Evolutionary conservation across 2,797 vertebrate species (phyloP).

Genomic region (Onychomys leucogaster): DNA sequence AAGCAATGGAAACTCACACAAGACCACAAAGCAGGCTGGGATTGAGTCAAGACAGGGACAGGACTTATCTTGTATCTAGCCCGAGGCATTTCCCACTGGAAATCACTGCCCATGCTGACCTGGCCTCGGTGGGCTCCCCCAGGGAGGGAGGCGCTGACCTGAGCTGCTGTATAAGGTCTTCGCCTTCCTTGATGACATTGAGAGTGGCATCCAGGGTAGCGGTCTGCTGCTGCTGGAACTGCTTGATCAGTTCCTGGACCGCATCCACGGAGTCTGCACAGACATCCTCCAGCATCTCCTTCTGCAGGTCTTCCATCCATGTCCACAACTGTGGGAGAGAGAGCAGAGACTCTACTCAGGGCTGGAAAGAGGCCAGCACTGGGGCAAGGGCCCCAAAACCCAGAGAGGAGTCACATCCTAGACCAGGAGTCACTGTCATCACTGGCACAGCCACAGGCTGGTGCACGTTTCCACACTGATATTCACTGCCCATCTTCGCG

Average conservation of each 20-base stretch:
- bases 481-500: not conserved
- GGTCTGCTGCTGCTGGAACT: constrained; percentile 99
- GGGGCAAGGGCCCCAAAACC: constrained; percentile 65
- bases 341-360: constrained; percentile 56
- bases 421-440: not conserved
- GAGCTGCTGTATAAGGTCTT: constrained; percentile 99
- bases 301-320: constrained; percentile 99
- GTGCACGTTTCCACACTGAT: not conserved
- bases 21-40: constrained; percentile 60
- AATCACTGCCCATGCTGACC: constrained; percentile 81
- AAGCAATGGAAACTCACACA: constrained; percentile 71
- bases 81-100: constrained; percentile 72
- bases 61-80: constrained; percentile 79
- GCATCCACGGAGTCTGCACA: constrained; percentile 97
- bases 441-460: not conserved
- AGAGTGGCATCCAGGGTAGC: constrained; percentile 97
- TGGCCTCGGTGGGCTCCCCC: constrained; percentile 82
- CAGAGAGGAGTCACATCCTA: not conserved
- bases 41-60: constrained; percentile 67
- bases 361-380: not conserved
- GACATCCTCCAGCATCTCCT: constrained; percentile 97
- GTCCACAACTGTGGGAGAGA: constrained; percentile 93
- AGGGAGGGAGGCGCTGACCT: constrained; percentile 90
- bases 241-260: constrained; percentile 97
- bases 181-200: constrained; percentile 99